Conservation (phyloP, 2,797 vertebrate genomes). For the Sphaeramia orbicularis region DNA sequence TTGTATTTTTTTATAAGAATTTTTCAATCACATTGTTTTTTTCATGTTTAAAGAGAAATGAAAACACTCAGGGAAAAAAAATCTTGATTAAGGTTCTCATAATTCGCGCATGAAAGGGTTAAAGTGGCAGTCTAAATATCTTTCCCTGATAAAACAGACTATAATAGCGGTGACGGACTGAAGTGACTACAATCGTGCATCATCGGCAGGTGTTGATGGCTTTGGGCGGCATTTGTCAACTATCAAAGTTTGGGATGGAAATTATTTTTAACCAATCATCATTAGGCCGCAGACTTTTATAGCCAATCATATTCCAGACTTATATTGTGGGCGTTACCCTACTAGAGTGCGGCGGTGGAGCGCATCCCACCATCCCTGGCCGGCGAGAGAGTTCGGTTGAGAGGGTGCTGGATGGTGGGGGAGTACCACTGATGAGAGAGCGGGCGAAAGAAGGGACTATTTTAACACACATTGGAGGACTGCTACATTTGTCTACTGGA, state of each 20-base stretch:
- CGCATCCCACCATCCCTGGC: constrained; percentile 51
- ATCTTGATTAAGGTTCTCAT: too few relatives aligned
- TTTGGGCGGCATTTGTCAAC: constrained; percentile 34
- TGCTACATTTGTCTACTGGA: constrained; percentile 41
- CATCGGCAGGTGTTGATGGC: constrained; percentile 56
- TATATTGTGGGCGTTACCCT: constrained; percentile 63
- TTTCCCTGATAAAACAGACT: neutral
- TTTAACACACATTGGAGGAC: constrained; percentile 46
- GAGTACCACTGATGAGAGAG: constrained; percentile 84
- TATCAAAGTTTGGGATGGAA: constrained; percentile 58
- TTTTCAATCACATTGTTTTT: too few relatives aligned
- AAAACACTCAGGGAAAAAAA: too few relatives aligned
- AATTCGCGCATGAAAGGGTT: too few relatives aligned
- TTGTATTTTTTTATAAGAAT: too few relatives aligned
- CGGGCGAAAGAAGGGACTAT: constrained; percentile 58
- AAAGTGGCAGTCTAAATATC: too few relatives aligned
- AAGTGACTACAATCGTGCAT: neutral
- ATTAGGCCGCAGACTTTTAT: neutral
- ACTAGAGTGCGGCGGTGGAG: constrained; percentile 44
- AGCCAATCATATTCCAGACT: constrained; percentile 68
- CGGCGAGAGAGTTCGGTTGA: constrained; percentile 84
- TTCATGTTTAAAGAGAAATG: too few relatives aligned
- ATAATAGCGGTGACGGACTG: neutral
- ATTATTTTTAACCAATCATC: constrained; percentile 71
- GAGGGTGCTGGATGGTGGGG: constrained; percentile 78